Base-by-base conservation (phyloP, 1,140 invertebrate genomes). In the Sinonovacula constricta region DNA sequence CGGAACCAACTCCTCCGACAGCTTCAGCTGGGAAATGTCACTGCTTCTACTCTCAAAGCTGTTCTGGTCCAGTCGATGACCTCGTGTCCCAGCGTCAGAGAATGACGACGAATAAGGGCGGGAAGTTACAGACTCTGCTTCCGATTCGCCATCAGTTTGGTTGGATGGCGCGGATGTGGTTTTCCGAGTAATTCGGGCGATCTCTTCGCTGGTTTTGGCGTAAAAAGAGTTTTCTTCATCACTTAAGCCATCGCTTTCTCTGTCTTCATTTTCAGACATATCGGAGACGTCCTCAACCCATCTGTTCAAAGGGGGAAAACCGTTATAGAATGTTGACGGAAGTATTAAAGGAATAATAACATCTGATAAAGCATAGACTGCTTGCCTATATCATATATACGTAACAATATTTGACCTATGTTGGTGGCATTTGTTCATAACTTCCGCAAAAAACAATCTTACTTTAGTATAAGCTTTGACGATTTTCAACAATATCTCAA, bases 251-350 rank as follows among this genome's bases (percentile, higher is more conserved):
- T 79, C 67, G 26, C 78, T 79, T 26, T 83, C 79, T n/a, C n/a
- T n/a, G n/a, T n/a, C n/a, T n/a, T n/a, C n/a, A 53, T 79, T 76
- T n/a, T 89, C 88, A 0, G 89, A 89, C 18, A 89, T 76, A 76
- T 89, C 88, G 12, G 87, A 88, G 53, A 89, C 79, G 51, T 89
- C 85, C 72, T 88, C 87, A 36, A 81, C 84, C 82, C 89, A 86
- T 65, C 89, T 90, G 79, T n/a, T n/a, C n/a, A n/a, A n/a, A 24
- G 63, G 49, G 28, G 26, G 22, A 14, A 0, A 49, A 22, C 33
- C 18, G 36, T 24, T 5, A 33, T 66, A 28, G 33, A 4, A 24
- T 26, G 34, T 24, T 3, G 39, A 33, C 62, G 45, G 39, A 65
- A 18, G 3, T 33, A 3, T 3, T 12, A 65, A n/a, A 7, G 7